Evolutionary conservation across 1,140 invertebrate genomes (phyloP), one percentile per base, ranked within the genome.

Genomic region (Nixonia krombeini): DNA sequence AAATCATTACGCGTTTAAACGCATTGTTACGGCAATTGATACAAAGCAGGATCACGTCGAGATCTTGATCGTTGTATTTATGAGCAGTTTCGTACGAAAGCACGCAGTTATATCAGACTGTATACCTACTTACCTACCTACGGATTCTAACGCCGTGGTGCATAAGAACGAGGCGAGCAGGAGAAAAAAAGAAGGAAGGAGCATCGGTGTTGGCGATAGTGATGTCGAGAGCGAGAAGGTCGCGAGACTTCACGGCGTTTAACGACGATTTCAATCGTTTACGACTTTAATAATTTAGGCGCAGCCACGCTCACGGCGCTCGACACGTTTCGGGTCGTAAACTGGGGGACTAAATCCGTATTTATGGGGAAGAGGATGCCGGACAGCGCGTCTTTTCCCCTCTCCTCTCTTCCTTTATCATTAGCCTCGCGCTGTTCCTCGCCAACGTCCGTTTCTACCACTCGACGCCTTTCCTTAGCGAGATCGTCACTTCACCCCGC

Each of bases 281-380:
- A 83, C 82, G 82, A 84, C 81, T 84, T 83, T 84, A 84, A 84
- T 84, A 84, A 84, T 84, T 84, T 84, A 84, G 80, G 80, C 82
- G 76, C 81, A 78, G 75, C 76, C 70, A 61, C 70, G 72, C 78
- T 81, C 78, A 74, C 79, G 79, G 82, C 78, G 76, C 72, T 82
- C 79, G 82, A 83, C 81, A 82, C 82, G 82, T 84, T 84, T 84
- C 82, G 71, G 80, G 68, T 84, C 82, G 82, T 84, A 84, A 84
- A 84, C 75, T 74, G 78, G 72, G 70, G 65, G 75, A 82, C 82
- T 82, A 82, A 84, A 82, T 83, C 79, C 78, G 81, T 84, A 82
- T 84, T 84, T 84, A 82, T 82, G 78, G 72, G 78, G 75, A 81
- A 80, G 77, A 76, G 68, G 71, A 76, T 78, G 75, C 71, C 76